Conservation (phyloP, 2,797 vertebrate genomes). For the Sebastes trivittatus region DNA sequence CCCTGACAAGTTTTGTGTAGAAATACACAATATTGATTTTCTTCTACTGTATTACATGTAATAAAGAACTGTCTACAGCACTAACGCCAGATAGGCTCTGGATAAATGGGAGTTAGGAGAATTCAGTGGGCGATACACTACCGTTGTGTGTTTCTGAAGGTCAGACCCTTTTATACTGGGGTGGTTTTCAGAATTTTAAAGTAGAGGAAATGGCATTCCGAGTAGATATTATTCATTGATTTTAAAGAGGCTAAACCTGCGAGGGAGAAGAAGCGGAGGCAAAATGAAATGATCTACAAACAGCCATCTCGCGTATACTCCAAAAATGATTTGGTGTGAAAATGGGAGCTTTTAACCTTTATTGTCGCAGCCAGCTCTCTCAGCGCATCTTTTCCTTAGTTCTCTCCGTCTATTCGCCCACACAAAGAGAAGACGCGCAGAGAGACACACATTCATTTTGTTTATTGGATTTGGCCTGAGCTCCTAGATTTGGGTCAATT, state of each 20-base stretch:
- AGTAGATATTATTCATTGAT: conserved; percentile 51
- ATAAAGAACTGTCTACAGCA: conserved; percentile 32
- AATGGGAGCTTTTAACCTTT: conserved; percentile 60
- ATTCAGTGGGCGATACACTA: conserved; percentile 3
- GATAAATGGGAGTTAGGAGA: conserved; percentile 23
- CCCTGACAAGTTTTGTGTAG: conserved; percentile 41
- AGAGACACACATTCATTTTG: conserved; percentile 18
- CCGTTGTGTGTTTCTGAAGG: conserved; percentile 38
- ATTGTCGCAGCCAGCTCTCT: conserved; percentile 31
- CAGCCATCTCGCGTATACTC: conserved; percentile 25
- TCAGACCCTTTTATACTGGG: conserved; percentile 19
- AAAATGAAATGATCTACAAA: conserved; percentile 56
- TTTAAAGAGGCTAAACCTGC: conserved; percentile 36
- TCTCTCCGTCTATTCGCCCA: background rate
- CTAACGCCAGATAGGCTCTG: conserved; percentile 1
- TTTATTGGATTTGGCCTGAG: conserved; percentile 65
- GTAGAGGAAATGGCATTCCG: conserved; percentile 27
- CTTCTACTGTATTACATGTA: conserved; percentile 28
- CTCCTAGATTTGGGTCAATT: conserved; percentile 56
- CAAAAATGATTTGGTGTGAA: conserved; percentile 48
- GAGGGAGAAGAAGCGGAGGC: conserved; percentile 9
- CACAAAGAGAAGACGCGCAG: conserved; percentile 11
- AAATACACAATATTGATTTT: conserved; percentile 57
- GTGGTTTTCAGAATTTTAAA: conserved; percentile 41
- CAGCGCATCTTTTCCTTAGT: conserved; percentile 14